A percentile compares a stretch with the other conserved stretches of the same genome.
These are phyloP conservation scores for Saccostrea cuccullata DNA, from an alignment of 1,140 invertebrate species.

Conservation along the genomic window DNA sequence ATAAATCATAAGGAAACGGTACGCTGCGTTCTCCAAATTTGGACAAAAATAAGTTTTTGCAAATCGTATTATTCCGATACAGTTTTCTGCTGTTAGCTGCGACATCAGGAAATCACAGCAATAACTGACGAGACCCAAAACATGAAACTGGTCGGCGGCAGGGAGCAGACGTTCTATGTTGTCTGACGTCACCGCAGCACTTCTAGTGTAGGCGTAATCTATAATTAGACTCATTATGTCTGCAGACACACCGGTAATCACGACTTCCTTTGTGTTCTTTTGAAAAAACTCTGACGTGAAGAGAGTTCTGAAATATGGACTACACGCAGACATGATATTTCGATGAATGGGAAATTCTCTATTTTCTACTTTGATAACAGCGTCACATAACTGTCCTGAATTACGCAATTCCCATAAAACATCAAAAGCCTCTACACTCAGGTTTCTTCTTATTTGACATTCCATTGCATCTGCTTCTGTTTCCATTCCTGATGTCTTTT, in stretches of 20 bases:
- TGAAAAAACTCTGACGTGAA: conserved; percentile 70
- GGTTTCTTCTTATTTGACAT: conserved; percentile 45
- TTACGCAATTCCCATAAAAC: conserved; percentile 78
- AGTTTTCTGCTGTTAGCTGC: conserved; percentile 86
- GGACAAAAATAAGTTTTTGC: conserved; percentile 87
- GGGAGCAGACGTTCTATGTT: conserved; percentile 88
- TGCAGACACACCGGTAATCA: conserved; percentile 86
- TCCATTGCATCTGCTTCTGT: not conserved
- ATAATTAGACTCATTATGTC: conserved; percentile 87
- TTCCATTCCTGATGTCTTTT: no score
- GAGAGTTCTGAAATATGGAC: conserved; percentile 72
- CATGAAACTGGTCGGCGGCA: conserved; percentile 85
- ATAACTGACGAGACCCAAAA: conserved; percentile 86
- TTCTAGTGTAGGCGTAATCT: conserved; percentile 89
- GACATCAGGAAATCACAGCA: conserved; percentile 87
- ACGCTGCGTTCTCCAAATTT: conserved; percentile 84
- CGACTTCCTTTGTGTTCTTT: conserved; percentile 80
- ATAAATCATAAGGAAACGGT: conserved; percentile 78
- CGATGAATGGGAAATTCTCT: conserved; percentile 89
- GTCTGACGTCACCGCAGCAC: conserved; percentile 85
- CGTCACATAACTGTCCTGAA: conserved; percentile 89
- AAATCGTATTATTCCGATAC: conserved; percentile 89
- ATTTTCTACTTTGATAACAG: conserved; percentile 87
- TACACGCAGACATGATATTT: conserved; percentile 86
- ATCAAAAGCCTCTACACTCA: conserved; percentile 59